Evolutionary conservation across 2,113 vertebrate genomes (phyloP).

Genomic region (Labeo catla): DNA sequence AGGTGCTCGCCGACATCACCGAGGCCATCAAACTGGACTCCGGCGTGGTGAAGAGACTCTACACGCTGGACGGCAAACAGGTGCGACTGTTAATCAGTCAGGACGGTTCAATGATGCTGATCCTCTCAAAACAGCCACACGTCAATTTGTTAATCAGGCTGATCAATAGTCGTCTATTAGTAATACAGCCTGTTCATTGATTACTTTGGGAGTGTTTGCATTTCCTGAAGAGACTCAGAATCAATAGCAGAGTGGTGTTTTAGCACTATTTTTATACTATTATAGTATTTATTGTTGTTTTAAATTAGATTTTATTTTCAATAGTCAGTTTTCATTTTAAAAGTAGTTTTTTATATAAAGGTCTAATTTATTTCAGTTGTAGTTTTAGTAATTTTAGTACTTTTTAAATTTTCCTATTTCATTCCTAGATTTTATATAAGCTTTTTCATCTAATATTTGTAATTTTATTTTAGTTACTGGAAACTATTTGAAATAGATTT

Average conservation of each 20-base stretch:
- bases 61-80: slow-evolving; percentile 89
- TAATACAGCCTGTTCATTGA: background rate
- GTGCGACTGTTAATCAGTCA: slow-evolving; percentile 62
- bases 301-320: too few species aligned
- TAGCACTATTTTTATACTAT: background rate
- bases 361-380: too few species aligned
- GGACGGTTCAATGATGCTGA: background rate
- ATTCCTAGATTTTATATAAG: too few species aligned
- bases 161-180: background rate
- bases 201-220: background rate
- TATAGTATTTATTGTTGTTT: too few species aligned
- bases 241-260: too few species aligned
- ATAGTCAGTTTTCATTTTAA: too few species aligned
- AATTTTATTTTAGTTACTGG: background rate
- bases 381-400: too few species aligned
- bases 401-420: too few species aligned
- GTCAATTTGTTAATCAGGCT: too few species aligned
- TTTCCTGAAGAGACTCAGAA: background rate
- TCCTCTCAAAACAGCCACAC: too few species aligned
- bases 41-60: slow-evolving; percentile 86
- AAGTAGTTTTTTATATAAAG: background rate
- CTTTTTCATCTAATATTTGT: background rate
- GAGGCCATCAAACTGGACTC: slow-evolving; percentile 92
- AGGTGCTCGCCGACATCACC: slow-evolving; percentile 89
- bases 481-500: background rate